Evolutionary conservation across 2,888 invertebrate species (phyloP), one percentile per base, ranked within the genome.

Genomic region (Boloria euphrosyne): DNA sequence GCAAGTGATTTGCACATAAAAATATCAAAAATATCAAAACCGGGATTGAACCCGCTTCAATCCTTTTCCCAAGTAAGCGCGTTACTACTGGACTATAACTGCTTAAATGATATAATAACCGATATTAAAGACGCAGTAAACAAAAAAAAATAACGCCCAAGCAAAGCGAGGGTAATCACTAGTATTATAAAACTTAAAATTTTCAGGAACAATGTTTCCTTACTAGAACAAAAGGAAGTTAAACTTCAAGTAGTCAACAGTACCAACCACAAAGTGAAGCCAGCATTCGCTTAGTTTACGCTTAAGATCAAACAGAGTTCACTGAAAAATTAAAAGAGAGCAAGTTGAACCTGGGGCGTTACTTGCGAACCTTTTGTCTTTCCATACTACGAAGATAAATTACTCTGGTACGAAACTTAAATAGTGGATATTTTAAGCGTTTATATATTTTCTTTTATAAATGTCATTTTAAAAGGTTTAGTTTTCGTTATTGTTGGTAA

Each of bases 321-420:
- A 27, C 57, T 63, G 57, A 63, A 63, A 63, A 54, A 63, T 63
- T 63, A 57, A 68, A 62, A 58, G 58, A 65, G 53, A 44, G 47
- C 62, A 58, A 65, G 18, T 46, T n/a, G 49, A 43, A 47, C 65
- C 62, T 47, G 62, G n/a, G 66, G 62, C 66, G 58, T 58, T 58
- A 27, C 63, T 58, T 43, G 55, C 22, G 47, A 50, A 63, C 43
- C 63, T 50, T 63, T 63, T 63, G 63, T 63, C 27, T 46, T 27
- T 44, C 16, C 16, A 43, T 38, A 27, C 55, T n/a, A 17, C n/a
- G 47, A 14, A 44, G 63, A 63, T 31, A 16, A 18, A 55, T 55
- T 55, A 58, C 47, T 47, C 27, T 10, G 47, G 6, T 17, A 58
- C 10, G 27, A 31, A 49, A 31, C 27, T 58, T 47, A 58, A 31